Evolutionary conservation across 2,113 vertebrate genomes (phyloP).

Genomic region (Microtus oregoni): DNA sequence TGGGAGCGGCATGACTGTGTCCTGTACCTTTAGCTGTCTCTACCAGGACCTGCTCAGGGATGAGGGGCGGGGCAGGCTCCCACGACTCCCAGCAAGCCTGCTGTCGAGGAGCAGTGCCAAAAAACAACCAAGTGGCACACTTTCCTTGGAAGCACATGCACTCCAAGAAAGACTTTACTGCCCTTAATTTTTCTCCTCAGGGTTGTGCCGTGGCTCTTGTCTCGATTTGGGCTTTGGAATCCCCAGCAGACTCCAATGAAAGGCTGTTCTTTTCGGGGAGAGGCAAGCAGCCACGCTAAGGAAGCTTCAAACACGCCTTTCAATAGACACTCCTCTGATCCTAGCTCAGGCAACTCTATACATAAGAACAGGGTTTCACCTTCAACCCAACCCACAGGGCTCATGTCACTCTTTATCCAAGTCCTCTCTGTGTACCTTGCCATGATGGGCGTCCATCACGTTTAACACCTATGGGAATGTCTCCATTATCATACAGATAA

Average conservation of each 20-base stretch:
- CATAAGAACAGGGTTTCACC: rapidly evolving
- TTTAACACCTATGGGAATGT: rapidly evolving
- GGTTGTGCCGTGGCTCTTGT: background rate
- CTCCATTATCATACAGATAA: background rate
- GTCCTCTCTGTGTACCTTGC: rapidly evolving
- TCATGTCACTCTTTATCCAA: rapidly evolving
- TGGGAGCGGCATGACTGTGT: background rate
- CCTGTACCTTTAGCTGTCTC: slow-evolving; percentile 54
- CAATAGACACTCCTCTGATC: background rate
- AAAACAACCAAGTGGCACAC: slow-evolving; percentile 51
- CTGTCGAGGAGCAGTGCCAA: background rate
- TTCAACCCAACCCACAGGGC: rapidly evolving
- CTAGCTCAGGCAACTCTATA: rapidly evolving
- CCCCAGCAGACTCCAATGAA: background rate
- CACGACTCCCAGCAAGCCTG: background rate
- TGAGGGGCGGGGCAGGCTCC: slow-evolving; percentile 23
- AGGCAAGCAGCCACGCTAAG: background rate
- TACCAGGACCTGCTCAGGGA: background rate
- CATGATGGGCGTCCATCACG: rapidly evolving
- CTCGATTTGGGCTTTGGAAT: slow-evolving; percentile 21
- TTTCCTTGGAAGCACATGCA: background rate
- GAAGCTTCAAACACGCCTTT: background rate
- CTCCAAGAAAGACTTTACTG: background rate
- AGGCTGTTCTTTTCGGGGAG: slow-evolving; percentile 47
- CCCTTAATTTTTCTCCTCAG: slow-evolving; percentile 59